A percentile compares a stretch with the other conserved stretches of the same genome.
phyloP scores from a whole-genome alignment of 2,797 vertebrate genomes.

The Cheracebus regulus region DNA sequence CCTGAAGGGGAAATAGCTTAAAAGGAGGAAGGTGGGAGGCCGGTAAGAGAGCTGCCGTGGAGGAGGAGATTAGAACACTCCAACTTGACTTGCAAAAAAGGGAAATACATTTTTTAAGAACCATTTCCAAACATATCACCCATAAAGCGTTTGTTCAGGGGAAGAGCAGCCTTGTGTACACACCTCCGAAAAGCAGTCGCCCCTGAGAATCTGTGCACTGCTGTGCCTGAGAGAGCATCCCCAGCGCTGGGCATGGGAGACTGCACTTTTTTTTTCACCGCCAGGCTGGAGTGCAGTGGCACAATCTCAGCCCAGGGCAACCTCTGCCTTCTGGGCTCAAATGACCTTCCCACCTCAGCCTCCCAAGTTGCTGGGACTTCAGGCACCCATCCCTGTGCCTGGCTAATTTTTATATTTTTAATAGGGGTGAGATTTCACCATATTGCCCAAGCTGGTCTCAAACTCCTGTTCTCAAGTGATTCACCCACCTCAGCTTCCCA shows the following conservation, averaged over 20 bases:
- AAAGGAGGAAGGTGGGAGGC: constrained; percentile 49
- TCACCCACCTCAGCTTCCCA: background rate
- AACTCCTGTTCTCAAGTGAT: background rate
- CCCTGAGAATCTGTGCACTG: rapidly evolving
- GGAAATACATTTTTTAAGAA: constrained; percentile 25
- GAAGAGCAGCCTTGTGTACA: background rate
- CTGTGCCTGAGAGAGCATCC: rapidly evolving
- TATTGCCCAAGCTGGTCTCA: background rate
- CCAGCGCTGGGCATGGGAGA: rapidly evolving
- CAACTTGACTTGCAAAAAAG: constrained; percentile 17
- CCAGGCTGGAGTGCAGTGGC: too few species aligned
- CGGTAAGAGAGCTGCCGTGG: background rate
- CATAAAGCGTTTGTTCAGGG: background rate
- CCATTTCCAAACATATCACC: background rate
- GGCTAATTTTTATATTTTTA: background rate
- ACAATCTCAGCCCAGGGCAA: background rate
- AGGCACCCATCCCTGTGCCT: background rate
- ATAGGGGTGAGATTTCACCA: background rate
- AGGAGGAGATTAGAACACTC: background rate
- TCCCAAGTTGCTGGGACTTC: background rate
- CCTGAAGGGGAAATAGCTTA: constrained; percentile 46
- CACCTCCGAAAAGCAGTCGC: background rate
- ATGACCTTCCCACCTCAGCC: background rate
- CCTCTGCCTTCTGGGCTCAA: background rate
- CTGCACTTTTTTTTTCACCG: too few species aligned